phyloP scores from a whole-genome alignment of 2,113 vertebrate genomes.

The Phalacrocorax brasilianus region DNA sequence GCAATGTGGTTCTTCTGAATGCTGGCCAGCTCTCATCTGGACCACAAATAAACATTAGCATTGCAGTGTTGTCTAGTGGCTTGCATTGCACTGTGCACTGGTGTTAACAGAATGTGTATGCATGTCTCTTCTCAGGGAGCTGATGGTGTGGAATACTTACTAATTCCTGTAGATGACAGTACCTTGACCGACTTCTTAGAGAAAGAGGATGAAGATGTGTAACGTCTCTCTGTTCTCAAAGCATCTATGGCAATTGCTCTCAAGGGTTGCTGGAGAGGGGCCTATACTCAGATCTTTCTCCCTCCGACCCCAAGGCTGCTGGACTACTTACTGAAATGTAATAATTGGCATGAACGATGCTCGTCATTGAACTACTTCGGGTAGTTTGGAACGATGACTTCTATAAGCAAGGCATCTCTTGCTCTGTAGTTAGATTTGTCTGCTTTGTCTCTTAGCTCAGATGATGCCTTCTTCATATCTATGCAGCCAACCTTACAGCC shows the following conservation, averaged over 20 bases:
- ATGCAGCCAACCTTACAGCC: neutral
- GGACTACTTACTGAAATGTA: neutral
- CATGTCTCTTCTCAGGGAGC: constrained; percentile 79
- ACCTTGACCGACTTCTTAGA: constrained; percentile 89
- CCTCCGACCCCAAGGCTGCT: constrained; percentile 1
- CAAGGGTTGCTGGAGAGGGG: neutral
- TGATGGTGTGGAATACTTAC: constrained; percentile 92
- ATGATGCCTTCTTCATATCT: neutral
- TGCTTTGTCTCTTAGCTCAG: constrained; percentile 45
- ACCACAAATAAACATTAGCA: neutral
- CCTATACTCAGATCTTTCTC: neutral
- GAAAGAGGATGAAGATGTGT: constrained; percentile 81
- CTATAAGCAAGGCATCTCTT: neutral
- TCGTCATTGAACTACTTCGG: constrained; percentile 3
- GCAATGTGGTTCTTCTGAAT: neutral
- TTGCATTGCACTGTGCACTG: neutral
- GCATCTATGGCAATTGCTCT: neutral
- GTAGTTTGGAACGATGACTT: neutral
- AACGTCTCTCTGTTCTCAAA: neutral
- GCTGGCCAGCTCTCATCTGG: neutral
- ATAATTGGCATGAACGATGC: neutral
- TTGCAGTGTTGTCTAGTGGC: neutral
- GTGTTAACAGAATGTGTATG: neutral
- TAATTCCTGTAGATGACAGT: constrained; percentile 86
- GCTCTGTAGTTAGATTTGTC: neutral